A percentile compares a stretch with the other conserved stretches of the same genome.
These are phyloP conservation scores for Cephonodes hylas DNA, from an alignment of 2,888 invertebrate genomes.

Conservation along the genomic window DNA sequence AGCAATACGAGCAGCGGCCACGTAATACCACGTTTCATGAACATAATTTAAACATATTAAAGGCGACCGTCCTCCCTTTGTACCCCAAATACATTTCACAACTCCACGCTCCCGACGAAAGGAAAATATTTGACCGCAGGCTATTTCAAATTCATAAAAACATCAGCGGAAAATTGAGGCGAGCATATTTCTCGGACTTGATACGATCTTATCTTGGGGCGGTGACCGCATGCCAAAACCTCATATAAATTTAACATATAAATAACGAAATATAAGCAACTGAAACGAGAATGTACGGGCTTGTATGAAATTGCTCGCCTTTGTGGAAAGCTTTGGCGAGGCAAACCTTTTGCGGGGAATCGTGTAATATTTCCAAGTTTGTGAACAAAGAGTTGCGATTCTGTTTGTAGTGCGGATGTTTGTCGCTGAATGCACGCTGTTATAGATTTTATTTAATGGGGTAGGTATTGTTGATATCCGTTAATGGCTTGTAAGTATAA, in stretches of 20 bases:
- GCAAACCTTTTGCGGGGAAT: constrained; percentile 59
- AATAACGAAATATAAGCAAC: constrained; percentile 54
- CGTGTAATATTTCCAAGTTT: constrained; percentile 69
- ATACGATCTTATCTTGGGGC: constrained; percentile 42
- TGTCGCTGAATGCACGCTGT: constrained; percentile 42
- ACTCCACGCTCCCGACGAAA: neutral
- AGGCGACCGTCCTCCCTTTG: constrained; percentile 18
- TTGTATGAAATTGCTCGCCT: constrained; percentile 56
- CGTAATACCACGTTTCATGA: constrained; percentile 24
- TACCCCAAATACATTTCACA: constrained; percentile 12
- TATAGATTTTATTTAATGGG: constrained; percentile 11
- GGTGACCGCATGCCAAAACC: constrained; percentile 48
- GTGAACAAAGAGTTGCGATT: constrained; percentile 59
- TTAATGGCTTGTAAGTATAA: too few species aligned
- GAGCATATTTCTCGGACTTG: constrained; percentile 41
- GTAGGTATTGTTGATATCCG: neutral
- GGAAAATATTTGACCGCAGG: constrained; percentile 22
- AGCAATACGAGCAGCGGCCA: constrained; percentile 1
- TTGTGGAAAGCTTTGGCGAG: constrained; percentile 39
- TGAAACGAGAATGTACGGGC: constrained; percentile 53
- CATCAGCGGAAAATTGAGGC: constrained; percentile 45
- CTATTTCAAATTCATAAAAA: constrained; percentile 55
- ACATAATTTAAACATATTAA: constrained; percentile 24
- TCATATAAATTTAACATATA: constrained; percentile 54
- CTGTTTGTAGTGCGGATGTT: constrained; percentile 55